phyloP scores from a whole-genome alignment of 1,140 invertebrate species.

The Oryzaephilus surinamensis region DNA sequence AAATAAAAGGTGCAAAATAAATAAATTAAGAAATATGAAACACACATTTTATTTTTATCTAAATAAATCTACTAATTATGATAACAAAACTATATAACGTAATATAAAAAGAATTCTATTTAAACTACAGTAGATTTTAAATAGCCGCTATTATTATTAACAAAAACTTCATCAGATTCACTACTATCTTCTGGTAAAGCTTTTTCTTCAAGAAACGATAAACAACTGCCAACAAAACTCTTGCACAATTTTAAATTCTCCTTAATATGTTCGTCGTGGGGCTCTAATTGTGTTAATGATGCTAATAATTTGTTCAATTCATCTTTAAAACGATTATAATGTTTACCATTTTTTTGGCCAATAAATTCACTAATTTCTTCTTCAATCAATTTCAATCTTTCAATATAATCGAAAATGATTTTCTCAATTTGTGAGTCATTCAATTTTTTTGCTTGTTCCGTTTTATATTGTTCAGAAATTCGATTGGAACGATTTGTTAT shows the following conservation, averaged over 20 bases:
- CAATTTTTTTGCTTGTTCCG: conserved; percentile 9
- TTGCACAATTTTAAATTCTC: conserved; percentile 16
- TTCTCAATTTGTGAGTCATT: conserved; percentile 13
- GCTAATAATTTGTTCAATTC: not conserved
- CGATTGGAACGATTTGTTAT: not conserved
- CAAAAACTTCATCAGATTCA: too few relatives aligned
- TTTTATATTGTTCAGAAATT: too few relatives aligned
- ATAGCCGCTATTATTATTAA: too few relatives aligned
- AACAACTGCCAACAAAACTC: conserved; percentile 21
- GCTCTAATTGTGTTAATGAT: conserved; percentile 1
- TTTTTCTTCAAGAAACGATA: conserved; percentile 22
- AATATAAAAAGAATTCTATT: too few relatives aligned
- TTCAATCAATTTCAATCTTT: conserved; percentile 16
- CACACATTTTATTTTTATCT: too few relatives aligned
- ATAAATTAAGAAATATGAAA: too few relatives aligned
- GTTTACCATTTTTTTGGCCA: conserved; percentile 14
- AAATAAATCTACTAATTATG: too few relatives aligned
- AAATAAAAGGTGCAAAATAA: too few relatives aligned
- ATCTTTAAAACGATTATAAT: conserved; percentile 9
- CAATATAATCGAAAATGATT: too few relatives aligned
- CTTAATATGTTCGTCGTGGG: conserved; percentile 9
- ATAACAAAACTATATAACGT: too few relatives aligned
- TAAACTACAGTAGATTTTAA: too few relatives aligned
- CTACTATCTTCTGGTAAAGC: too few relatives aligned
- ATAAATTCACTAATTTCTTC: conserved; percentile 21